phyloP scores from a whole-genome alignment of 1,140 invertebrate species.

The Trissolcus basalis region DNA sequence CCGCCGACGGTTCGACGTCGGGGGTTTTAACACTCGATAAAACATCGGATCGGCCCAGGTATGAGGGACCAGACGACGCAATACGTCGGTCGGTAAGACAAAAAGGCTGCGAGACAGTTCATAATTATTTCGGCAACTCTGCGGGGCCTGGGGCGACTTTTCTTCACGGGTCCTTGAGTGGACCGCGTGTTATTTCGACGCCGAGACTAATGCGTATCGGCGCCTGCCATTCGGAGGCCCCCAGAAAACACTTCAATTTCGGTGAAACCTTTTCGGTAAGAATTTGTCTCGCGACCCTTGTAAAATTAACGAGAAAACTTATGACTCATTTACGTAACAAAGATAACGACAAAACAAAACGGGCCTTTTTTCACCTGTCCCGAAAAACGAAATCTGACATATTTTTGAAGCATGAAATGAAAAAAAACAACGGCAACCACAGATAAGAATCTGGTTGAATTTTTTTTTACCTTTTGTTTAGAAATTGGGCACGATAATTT shows the following conservation, averaged over 20 bases:
- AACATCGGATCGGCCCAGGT: constrained; percentile 1
- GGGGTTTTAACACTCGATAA: constrained; percentile 9
- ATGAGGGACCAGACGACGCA: not conserved
- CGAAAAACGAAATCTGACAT: not conserved
- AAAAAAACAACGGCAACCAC: too few species aligned
- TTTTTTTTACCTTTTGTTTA: too few species aligned
- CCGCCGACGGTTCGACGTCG: not conserved
- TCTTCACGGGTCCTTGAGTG: constrained; percentile 13
- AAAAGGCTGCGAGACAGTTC: not conserved
- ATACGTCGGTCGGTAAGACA: constrained; percentile 5
- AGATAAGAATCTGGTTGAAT: too few species aligned
- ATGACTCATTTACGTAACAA: constrained; percentile 11
- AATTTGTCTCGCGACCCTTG: constrained; percentile 7
- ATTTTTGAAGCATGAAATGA: too few species aligned
- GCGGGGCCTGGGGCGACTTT: constrained; percentile 1
- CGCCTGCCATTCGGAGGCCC: constrained; percentile 17
- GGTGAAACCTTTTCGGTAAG: not conserved
- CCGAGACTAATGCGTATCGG: constrained; percentile 30
- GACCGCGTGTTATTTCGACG: not conserved
- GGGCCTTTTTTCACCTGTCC: not conserved
- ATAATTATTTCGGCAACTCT: constrained; percentile 15
- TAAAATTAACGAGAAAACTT: constrained; percentile 1
- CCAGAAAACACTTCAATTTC: constrained; percentile 24
- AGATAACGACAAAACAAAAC: not conserved
- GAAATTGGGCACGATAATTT: too few species aligned